Base-by-base conservation (phyloP, 2,888 invertebrate genomes). In the Caenorhabditis auriculariae region DNA sequence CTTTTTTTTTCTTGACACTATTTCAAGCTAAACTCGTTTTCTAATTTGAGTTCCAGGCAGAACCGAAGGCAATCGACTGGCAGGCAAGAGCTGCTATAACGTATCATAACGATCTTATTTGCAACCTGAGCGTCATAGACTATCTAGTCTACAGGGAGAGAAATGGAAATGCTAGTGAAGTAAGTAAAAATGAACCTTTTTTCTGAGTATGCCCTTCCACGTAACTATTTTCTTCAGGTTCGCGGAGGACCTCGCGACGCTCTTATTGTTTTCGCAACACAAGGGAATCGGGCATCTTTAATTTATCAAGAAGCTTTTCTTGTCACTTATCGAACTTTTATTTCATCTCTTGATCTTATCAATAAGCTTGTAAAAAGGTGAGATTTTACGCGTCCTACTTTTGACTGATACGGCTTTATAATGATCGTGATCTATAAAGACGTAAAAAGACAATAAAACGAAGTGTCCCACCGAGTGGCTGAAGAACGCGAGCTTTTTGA, bases 261-360 rank as follows among this genome's bases (percentile, higher is more conserved):
- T 1, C 87, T 98, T 51, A 89, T 96, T 65, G 93, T 95, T 39
- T 91, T 94, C 81, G 96, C 96, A 44, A 93, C 94, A 54, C 91
- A 91, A 84, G 91, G 91, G 6, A 57, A 62, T 15, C 41, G 51
- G 38, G 64, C 61, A 57, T 73, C 67, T 29, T 90, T 92, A 84
- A 87, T 91, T 83, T 93, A 91, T 85, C 92, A 93, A 86, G 96
- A 98, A 86, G 95, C 96, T 67, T 98, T 98, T 85, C 87, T 96
- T 75, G 92, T 94, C 52, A 98, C 96, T 60, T 98, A 96, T 85
- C 69, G 77, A 27, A 72, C 75, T 47, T 78, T 78, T 60, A 70
- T 75, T 53, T 63, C 71, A 24, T 69, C 73, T 12, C 50, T 65
- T 39, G 77, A 77, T 58, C 61, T 80, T 39, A 63, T 77, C 27